A percentile compares a stretch with the other conserved stretches of the same genome.
Evolutionary conservation across 2,797 vertebrate genomes (phyloP).

Genomic region (Gambelia wislizenii): DNA sequence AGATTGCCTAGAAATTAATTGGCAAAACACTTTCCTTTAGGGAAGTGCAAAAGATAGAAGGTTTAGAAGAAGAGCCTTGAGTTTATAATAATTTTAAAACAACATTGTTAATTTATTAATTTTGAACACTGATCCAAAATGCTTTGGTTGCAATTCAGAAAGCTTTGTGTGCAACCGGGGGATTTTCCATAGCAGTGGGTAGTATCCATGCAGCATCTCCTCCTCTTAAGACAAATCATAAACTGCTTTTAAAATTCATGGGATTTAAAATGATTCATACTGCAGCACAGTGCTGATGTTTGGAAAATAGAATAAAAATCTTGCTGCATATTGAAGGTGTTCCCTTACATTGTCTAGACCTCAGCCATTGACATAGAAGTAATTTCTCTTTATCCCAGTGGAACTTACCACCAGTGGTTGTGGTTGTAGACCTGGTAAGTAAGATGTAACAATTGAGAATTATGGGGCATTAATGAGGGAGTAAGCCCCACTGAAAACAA

Average conservation of each 20-base stretch:
- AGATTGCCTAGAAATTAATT: constrained; percentile 81
- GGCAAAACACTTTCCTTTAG: constrained; percentile 76
- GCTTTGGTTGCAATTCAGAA: constrained; percentile 2
- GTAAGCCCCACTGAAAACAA: neutral
- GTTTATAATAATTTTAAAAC: constrained; percentile 69
- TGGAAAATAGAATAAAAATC: neutral
- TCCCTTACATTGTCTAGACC: constrained; percentile 8
- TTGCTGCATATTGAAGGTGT: neutral
- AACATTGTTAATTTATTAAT: constrained; percentile 72
- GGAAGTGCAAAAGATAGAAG: constrained; percentile 67
- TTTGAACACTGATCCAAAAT: constrained; percentile 43
- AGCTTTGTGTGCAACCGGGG: constrained; percentile 5
- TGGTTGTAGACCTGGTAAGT: neutral
- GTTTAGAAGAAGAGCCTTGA: constrained; percentile 50
- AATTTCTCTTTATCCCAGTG: neutral
- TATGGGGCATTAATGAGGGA: neutral
- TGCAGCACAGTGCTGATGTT: neutral
- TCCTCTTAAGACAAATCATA: neutral
- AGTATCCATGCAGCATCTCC: neutral
- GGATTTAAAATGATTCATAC: constrained; percentile 4
- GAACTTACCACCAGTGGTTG: neutral
- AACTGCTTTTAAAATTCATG: constrained; percentile 6
- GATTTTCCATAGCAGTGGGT: neutral
- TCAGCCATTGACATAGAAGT: neutral
- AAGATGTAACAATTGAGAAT: neutral